phyloP scores from a whole-genome alignment of 2,888 invertebrate genomes.

The Drosophila stalkeri region DNA sequence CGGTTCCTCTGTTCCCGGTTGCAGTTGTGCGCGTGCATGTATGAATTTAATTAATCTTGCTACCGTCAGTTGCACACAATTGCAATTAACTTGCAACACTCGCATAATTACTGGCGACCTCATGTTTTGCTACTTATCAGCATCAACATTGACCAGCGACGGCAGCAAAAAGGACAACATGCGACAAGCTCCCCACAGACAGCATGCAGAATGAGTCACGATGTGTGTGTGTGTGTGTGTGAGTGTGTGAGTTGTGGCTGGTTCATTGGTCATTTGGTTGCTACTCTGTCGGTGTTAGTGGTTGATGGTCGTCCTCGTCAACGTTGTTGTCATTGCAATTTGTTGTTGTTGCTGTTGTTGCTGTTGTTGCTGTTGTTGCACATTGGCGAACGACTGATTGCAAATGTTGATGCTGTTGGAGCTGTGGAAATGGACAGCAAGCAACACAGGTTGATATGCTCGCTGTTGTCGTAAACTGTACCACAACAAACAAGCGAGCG shows the following conservation, averaged over 20 bases:
- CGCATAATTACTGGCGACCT: slow-evolving; percentile 83
- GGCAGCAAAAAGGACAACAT: slow-evolving; percentile 28
- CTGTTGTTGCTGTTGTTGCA: slow-evolving; percentile 20
- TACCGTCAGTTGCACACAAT: slow-evolving; percentile 83
- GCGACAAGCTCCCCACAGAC: slow-evolving; percentile 57
- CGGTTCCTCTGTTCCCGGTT: background rate
- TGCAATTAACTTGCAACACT: slow-evolving; percentile 84
- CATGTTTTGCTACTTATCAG: slow-evolving; percentile 83
- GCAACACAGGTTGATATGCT: slow-evolving; percentile 27
- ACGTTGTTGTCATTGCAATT: slow-evolving; percentile 37
- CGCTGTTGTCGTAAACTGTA: slow-evolving; percentile 21
- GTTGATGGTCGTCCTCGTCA: slow-evolving; percentile 32
- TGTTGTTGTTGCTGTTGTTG: slow-evolving; percentile 18
- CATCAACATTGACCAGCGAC: slow-evolving; percentile 72
- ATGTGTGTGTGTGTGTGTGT: slow-evolving; percentile 10
- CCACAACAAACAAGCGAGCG: slow-evolving; percentile 19
- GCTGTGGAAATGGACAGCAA: slow-evolving; percentile 40
- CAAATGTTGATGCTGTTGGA: slow-evolving; percentile 58
- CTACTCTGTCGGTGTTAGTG: slow-evolving; percentile 73
- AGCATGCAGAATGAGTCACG: slow-evolving; percentile 52
- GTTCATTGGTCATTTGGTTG: slow-evolving; percentile 77
- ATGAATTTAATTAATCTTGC: slow-evolving; percentile 84
- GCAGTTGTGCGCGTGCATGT: slow-evolving; percentile 42
- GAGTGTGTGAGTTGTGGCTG: slow-evolving; percentile 57
- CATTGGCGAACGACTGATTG: slow-evolving; percentile 66